Evolutionary conservation across 2,888 invertebrate species (phyloP).

Genomic region (Lumbricus terrestris): DNA sequence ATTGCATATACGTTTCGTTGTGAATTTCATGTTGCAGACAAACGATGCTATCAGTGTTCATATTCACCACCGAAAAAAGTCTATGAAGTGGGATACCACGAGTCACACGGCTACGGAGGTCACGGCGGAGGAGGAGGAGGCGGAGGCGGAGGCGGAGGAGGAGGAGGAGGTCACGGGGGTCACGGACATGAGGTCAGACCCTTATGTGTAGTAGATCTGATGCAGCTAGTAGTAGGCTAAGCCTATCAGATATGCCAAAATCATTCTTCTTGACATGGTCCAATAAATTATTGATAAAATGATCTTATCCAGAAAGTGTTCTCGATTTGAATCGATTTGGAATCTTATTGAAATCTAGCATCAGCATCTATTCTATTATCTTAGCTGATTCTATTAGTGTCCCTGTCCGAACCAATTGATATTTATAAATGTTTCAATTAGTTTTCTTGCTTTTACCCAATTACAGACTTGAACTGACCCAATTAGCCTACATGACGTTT

Average conservation of each 20-base stretch:
- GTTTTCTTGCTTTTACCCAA: too few relatives aligned
- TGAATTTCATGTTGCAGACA: slow-evolving; percentile 7
- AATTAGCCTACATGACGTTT: too few relatives aligned
- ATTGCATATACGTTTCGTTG: not conserved
- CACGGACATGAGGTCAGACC: not conserved
- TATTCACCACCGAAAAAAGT: slow-evolving; percentile 37
- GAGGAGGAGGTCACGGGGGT: slow-evolving; percentile 40
- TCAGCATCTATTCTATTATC: too few relatives aligned
- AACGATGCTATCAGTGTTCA: slow-evolving; percentile 37
- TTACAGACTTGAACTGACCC: too few relatives aligned
- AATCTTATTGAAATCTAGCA: too few relatives aligned
- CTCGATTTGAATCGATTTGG: too few relatives aligned
- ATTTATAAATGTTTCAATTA: too few relatives aligned
- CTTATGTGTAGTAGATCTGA: not conserved
- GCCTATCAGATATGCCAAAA: too few relatives aligned
- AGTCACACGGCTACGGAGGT: slow-evolving; percentile 41
- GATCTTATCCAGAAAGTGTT: not conserved
- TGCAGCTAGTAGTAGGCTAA: not conserved
- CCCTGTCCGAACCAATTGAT: too few relatives aligned
- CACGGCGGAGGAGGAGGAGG: slow-evolving; percentile 41
- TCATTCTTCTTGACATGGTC: too few relatives aligned
- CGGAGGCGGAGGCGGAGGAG: slow-evolving; percentile 31
- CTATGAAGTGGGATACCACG: slow-evolving; percentile 31
- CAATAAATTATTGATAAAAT: too few relatives aligned
- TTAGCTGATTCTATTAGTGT: too few relatives aligned